Conservation (phyloP, 2,888 invertebrate genomes). For the Athalia rosae region DNA sequence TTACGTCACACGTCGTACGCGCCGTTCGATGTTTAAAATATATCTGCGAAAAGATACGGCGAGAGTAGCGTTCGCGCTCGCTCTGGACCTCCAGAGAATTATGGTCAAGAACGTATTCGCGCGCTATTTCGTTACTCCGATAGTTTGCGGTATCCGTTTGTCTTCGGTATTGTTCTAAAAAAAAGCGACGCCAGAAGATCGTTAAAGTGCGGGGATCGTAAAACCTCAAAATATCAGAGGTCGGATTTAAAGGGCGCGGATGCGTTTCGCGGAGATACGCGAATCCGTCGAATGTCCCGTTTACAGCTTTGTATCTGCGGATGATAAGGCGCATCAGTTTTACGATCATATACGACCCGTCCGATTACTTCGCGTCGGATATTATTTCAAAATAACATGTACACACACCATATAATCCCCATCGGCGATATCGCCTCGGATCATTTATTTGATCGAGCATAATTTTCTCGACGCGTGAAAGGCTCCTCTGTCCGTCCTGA, state of each 20-base stretch:
- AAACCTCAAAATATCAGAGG: not conserved
- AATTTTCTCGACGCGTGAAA: slow-evolving; percentile 27
- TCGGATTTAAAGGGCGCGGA: not conserved
- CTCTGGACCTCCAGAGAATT: not conserved
- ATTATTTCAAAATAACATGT: slow-evolving; percentile 3
- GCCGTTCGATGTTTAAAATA: not conserved
- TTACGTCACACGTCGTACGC: slow-evolving; percentile 44
- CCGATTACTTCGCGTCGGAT: slow-evolving; percentile 8
- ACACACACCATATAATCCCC: too few relatives aligned
- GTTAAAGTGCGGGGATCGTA: not conserved
- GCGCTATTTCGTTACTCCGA: slow-evolving; percentile 1
- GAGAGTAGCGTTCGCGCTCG: too few relatives aligned
- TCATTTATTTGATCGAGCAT: slow-evolving; percentile 20
- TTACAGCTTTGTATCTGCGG: too few relatives aligned
- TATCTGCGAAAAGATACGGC: not conserved
- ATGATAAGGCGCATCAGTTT: not conserved
- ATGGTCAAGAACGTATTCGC: slow-evolving; percentile 28
- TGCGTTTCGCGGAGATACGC: not conserved
- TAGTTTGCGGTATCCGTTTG: slow-evolving; percentile 8
- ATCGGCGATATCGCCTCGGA: slow-evolving; percentile 2
- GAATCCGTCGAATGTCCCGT: not conserved
- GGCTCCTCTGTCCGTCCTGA: slow-evolving; percentile 23
- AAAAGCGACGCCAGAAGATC: not conserved
- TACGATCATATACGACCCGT: not conserved
- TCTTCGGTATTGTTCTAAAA: not conserved